These are phyloP conservation scores for Eugnorisma glareosa DNA, from an alignment of 2,888 invertebrate species.

Conservation along the genomic window DNA sequence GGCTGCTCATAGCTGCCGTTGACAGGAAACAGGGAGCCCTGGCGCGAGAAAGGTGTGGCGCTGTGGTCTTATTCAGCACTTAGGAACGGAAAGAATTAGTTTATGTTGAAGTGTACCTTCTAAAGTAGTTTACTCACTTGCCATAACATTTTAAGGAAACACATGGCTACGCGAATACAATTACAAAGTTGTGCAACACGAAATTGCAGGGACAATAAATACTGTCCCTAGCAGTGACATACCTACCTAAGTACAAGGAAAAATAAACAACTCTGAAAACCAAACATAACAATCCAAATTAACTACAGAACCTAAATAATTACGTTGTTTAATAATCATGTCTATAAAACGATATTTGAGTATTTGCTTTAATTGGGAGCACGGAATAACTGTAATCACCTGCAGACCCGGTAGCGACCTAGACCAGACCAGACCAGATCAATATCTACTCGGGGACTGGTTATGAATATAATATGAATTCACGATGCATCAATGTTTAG, in stretches of 20 bases:
- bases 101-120: neutral
- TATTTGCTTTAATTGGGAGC: neutral
- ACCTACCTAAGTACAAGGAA: no score
- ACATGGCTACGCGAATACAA: neutral
- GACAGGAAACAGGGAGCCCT: neutral
- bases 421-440: no score
- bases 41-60: neutral
- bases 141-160: neutral
- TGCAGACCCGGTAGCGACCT: neutral
- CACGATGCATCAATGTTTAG: neutral
- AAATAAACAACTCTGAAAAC: neutral
- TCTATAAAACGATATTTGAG: neutral
- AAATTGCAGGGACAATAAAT: no score
- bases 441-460: neutral
- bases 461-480: neutral
- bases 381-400: constrained; percentile 16
- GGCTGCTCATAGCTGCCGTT: neutral
- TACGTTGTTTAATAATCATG: neutral
- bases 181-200: neutral
- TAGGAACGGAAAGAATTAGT: neutral
- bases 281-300: neutral
- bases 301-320: neutral
- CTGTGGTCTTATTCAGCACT: neutral
- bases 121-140: neutral
- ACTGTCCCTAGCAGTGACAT: no score